Evolutionary conservation across 2,888 invertebrate species (phyloP).

Genomic region (Pherbina coryleti): DNA sequence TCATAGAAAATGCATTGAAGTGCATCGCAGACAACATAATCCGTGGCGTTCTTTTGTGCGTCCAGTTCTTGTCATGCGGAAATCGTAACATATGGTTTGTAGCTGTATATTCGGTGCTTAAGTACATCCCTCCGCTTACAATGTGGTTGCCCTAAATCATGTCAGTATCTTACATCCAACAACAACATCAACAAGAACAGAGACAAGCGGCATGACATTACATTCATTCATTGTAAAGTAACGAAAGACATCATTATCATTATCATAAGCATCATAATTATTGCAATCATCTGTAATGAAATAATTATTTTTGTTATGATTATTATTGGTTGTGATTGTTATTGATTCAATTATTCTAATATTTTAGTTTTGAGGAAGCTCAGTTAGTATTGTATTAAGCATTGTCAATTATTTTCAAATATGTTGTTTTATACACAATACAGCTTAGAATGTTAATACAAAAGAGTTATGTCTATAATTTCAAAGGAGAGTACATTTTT

Average conservation of each 20-base stretch:
- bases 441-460: no score
- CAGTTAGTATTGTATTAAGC: no score
- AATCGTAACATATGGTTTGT: constrained; percentile 55
- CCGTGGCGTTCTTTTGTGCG: neutral
- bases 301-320: neutral
- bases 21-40: constrained; percentile 9
- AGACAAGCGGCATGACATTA: neutral
- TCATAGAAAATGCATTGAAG: constrained; percentile 21
- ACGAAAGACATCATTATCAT: neutral
- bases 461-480: no score
- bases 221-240: no score
- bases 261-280: neutral
- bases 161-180: constrained; percentile 29
- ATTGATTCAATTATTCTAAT: no score
- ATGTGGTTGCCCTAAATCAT: constrained; percentile 63
- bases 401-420: no score
- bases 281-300: constrained; percentile 12
- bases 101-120: neutral
- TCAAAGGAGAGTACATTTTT: no score
- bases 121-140: constrained; percentile 35
- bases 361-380: no score
- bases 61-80: constrained; percentile 45
- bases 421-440: no score
- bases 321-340: neutral
- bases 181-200: neutral